phyloP scores from a whole-genome alignment of 1,140 invertebrate species.

The Diabrotica virgifera region DNA sequence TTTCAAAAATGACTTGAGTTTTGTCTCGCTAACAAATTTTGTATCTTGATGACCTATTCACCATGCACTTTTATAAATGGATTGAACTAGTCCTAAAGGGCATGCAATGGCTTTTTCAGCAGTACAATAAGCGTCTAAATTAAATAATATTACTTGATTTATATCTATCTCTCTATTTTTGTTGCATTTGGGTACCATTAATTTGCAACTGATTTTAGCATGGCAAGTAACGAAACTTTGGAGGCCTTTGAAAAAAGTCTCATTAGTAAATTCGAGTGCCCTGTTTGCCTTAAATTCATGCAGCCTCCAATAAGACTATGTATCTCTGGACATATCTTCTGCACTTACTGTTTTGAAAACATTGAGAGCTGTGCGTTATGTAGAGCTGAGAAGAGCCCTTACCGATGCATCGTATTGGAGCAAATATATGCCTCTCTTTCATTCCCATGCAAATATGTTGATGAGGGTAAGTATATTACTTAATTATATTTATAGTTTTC shows the following conservation, averaged over 20 bases:
- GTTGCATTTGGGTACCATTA: too few species aligned
- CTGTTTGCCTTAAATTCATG: constrained; percentile 13
- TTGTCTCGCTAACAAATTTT: too few species aligned
- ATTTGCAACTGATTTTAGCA: too few species aligned
- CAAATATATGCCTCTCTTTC: background rate
- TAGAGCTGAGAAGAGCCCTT: background rate
- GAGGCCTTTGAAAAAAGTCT: background rate
- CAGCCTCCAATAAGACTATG: constrained; percentile 9
- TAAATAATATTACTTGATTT: too few species aligned
- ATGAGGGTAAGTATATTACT: background rate
- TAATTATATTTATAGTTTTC: background rate
- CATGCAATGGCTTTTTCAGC: too few species aligned
- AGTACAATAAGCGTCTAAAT: too few species aligned
- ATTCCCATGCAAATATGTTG: constrained; percentile 1
- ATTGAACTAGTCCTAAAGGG: too few species aligned
- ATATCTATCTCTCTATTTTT: too few species aligned
- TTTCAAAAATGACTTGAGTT: too few species aligned
- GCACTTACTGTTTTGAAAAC: constrained; percentile 5
- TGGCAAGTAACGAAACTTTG: too few species aligned
- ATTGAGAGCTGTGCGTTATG: constrained; percentile 5
- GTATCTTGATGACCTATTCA: too few species aligned
- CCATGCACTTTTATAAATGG: too few species aligned
- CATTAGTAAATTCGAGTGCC: constrained; percentile 8
- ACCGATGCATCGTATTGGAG: background rate
- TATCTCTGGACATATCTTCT: background rate